Evolutionary conservation across 1,140 invertebrate species (phyloP), one percentile per base, ranked within the genome.

Genomic region (Rhagoletis pomonella): DNA sequence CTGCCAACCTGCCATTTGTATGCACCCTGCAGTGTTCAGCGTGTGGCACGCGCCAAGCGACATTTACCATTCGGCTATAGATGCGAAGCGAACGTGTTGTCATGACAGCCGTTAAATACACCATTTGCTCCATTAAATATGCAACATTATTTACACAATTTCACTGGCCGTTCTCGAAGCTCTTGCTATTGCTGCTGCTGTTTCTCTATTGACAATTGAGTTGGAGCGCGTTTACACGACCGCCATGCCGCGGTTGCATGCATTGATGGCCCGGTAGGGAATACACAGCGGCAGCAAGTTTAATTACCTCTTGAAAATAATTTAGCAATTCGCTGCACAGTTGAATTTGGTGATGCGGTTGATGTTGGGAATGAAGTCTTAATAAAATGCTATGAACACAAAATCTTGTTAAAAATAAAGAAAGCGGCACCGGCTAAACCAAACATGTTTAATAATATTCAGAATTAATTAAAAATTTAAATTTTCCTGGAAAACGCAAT

Each of bases 141-240:
- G 73, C 73, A 81, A 81, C 73, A 81, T 58, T 81, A 81, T 81
- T 81, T 81, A 47, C 73, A 55, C 73, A 81, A 81, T 81, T 81
- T 81, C 73, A 81, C 73, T 81, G 73, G n/a, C 73, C 55, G 73
- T 81, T 55, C 5, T 50, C 73, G 50, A 81, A 81, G 47, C 67
- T 85, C 39, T 60, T 42, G 59, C 42, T 59, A 39, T 19, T 42
- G 10, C 39, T 12, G 9, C 59, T 29, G 59, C 59, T 42, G 17
- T 0, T 42, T n/a, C 59, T 85, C 50, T 85, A 58, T 59, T 62
- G 59, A 62, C 55, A 85, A 85, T 60, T 85, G 29, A 62, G 84
- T 62, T 62, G 84, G 55, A 39, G 29, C 19, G 42, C 42, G 19
- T 85, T 85, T 42, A 85, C 42, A 85, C 42, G 84, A 81, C 50